These are phyloP conservation scores for Philypnodon macrostomus DNA, from an alignment of 2,797 vertebrate species.

Conservation along the genomic window DNA sequence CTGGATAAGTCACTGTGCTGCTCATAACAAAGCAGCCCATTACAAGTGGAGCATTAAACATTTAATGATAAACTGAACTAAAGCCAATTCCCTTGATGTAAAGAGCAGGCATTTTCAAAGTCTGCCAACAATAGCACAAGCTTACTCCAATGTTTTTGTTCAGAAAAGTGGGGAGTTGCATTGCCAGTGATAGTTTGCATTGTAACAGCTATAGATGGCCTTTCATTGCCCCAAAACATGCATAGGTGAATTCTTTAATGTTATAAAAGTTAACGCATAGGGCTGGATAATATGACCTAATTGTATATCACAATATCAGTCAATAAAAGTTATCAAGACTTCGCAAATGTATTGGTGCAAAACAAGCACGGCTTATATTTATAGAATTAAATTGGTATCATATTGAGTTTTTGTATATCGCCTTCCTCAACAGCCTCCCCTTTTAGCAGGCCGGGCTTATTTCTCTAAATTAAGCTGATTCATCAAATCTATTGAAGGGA, in stretches of 20 bases:
- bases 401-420: too few relatives aligned
- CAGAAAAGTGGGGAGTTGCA: neutral
- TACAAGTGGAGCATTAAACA: constrained; percentile 1
- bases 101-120: constrained; percentile 1
- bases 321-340: too few relatives aligned
- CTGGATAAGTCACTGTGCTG: constrained; percentile 5
- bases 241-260: constrained; percentile 2
- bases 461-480: constrained; percentile 55
- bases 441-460: constrained; percentile 49
- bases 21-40: constrained; percentile 6
- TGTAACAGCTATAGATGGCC: too few relatives aligned
- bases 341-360: too few relatives aligned
- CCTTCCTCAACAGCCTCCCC: too few relatives aligned
- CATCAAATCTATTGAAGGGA: constrained; percentile 45
- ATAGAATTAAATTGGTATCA: too few relatives aligned
- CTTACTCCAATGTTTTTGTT: neutral
- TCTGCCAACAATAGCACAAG: neutral
- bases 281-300: too few relatives aligned
- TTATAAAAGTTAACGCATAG: too few relatives aligned
- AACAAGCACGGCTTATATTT: too few relatives aligned
- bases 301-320: too few relatives aligned
- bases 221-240: too few relatives aligned
- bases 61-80: constrained; percentile 6
- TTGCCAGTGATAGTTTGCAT: too few relatives aligned
- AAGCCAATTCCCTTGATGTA: constrained; percentile 8